Conservation (phyloP, 2,888 invertebrate genomes). For the Thyatira batis region DNA sequence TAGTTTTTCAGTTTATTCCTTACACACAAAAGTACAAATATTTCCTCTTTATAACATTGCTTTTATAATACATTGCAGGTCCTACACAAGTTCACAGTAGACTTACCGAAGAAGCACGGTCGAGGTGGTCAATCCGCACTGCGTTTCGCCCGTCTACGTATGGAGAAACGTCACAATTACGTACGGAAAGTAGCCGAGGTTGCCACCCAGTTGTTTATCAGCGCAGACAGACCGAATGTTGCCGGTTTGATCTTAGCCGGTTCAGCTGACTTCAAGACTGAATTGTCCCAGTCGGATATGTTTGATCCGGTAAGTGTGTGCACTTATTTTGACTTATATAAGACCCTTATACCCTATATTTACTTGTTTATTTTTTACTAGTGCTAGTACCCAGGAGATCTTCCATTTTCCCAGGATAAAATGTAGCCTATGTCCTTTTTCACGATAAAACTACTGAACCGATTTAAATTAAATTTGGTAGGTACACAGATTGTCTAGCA, state of each 20-base stretch:
- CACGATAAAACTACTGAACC: no score
- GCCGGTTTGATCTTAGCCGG: slow-evolving; percentile 99
- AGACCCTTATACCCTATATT: no score
- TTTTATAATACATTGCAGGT: slow-evolving; percentile 79
- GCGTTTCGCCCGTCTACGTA: slow-evolving; percentile 99
- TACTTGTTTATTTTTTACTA: no score
- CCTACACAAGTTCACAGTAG: slow-evolving; percentile 98
- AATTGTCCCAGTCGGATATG: slow-evolving; percentile 99
- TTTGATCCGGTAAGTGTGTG: slow-evolving; percentile 98
- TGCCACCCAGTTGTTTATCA: slow-evolving; percentile 98
- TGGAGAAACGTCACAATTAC: slow-evolving; percentile 99
- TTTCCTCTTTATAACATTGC: background rate
- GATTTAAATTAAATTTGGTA: no score
- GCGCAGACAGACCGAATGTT: slow-evolving; percentile 98
- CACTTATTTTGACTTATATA: no score
- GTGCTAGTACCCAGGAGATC: no score
- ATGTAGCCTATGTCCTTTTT: no score
- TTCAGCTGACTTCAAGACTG: slow-evolving; percentile 99
- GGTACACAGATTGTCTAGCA: no score
- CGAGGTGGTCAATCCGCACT: slow-evolving; percentile 99
- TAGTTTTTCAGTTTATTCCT: no score
- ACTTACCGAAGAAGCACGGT: slow-evolving; percentile 99
- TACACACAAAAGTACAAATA: no score
- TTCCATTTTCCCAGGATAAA: no score
- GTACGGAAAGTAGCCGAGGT: slow-evolving; percentile 93